Base-by-base conservation (phyloP, 2,888 invertebrate genomes). In the Lasioglossum villosulum region DNA sequence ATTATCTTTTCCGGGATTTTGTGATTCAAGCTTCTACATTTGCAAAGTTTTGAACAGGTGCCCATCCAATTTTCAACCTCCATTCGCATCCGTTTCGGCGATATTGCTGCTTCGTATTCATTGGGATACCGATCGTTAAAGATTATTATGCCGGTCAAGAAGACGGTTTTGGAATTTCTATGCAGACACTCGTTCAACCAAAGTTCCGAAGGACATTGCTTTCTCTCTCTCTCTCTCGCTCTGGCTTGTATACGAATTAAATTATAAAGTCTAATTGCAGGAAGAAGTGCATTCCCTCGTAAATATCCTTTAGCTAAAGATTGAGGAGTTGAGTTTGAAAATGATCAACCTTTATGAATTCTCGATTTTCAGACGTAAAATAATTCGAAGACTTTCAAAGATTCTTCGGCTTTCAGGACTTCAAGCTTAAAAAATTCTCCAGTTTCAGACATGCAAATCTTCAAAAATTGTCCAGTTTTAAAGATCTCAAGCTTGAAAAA, bases 51-150 rank as follows among this genome's bases (percentile, higher is more conserved):
- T 12, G 68, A 37, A n/a, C 23, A n/a, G 23, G 2, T n/a, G 39
- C 39, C 23, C 23, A 39, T 70, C n/a, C 37, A 70, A 70, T 39
- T 70, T 70, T 70, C 70, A n/a, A 14, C 6, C 39, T n/a, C n/a
- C 39, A 12, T n/a, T 70, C 39, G 23, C 14, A 10, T 39, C 12
- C n/a, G 37, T 70, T 0, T 4, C 3, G 23, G 14, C n/a, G 12
- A 70, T 12, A 39, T 70, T 12, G 70, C n/a, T 70, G 14, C 39
- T 70, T 70, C 12, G 70, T 70, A 70, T 70, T 70, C n/a, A 70
- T 39, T n/a, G 70, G 23, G 39, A 23, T 37, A 39, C n/a, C 39
- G 39, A n/a, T 23, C 37, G 19, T n/a, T 39, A 12, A 23, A 12
- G 14, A 23, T 12, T 37, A 23, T 12, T 37, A 37, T 5, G 14